Evolutionary conservation across 2,888 invertebrate genomes (phyloP).

Genomic region (Oasisia sp.): DNA sequence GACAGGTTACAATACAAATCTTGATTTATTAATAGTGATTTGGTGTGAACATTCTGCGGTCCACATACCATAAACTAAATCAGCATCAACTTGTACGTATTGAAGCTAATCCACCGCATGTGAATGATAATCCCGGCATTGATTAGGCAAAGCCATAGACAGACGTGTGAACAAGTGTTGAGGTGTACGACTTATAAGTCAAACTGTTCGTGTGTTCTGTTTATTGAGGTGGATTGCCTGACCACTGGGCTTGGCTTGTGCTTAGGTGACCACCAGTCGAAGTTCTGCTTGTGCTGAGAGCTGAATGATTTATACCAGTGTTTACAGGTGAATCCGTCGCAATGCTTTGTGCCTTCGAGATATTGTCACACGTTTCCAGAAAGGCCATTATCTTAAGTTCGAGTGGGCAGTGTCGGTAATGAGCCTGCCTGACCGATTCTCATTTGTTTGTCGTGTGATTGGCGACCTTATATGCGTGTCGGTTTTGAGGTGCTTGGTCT

Average conservation of each 20-base stretch:
- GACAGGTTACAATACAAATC: not conserved
- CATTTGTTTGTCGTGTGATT: not conserved
- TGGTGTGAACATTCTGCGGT: not conserved
- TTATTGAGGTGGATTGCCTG: not conserved
- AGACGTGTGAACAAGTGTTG: not conserved
- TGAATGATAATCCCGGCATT: not conserved
- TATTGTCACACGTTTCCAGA: not conserved
- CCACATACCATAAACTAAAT: not conserved
- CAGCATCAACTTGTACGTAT: not conserved
- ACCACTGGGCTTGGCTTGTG: not conserved
- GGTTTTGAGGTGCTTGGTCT: not conserved
- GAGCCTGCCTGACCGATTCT: not conserved
- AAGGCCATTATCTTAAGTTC: not conserved
- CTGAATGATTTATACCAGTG: not conserved
- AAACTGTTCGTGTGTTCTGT: not conserved
- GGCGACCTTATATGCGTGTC: not conserved
- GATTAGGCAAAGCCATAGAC: not conserved
- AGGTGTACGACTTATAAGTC: slow-evolving; percentile 8
- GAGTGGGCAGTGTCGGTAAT: not conserved
- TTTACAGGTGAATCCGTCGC: not conserved
- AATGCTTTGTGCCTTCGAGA: not conserved
- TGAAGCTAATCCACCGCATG: not conserved
- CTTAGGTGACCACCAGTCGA: not conserved
- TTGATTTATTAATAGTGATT: slow-evolving; percentile 1
- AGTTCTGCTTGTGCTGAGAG: not conserved